phyloP scores from a whole-genome alignment of 2,888 invertebrate genomes.

The Yponomeuta plumbellus region DNA sequence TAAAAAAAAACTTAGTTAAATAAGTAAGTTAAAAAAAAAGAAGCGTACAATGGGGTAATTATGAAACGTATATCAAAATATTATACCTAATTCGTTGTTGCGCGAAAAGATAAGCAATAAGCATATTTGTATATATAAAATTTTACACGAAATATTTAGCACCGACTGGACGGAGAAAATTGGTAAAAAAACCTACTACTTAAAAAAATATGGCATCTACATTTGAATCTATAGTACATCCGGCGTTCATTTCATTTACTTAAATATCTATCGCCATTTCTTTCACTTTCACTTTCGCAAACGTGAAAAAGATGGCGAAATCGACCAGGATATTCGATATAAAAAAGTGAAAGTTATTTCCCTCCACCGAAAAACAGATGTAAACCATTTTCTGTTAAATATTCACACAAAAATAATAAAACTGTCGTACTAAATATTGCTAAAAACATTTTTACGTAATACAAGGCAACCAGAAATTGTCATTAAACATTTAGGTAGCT shows the following conservation, averaged over 20 bases:
- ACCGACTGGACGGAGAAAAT: conserved; percentile 60
- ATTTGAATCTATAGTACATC: not conserved
- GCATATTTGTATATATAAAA: conserved; percentile 15
- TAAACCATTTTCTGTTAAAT: conserved; percentile 7
- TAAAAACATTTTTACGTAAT: conserved; percentile 47
- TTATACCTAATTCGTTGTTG: conserved; percentile 53
- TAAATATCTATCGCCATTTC: not conserved
- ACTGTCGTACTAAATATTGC: conserved; percentile 1
- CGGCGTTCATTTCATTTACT: not conserved
- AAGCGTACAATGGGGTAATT: conserved; percentile 62
- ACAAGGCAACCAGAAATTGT: conserved; percentile 57
- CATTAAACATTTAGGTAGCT: not conserved
- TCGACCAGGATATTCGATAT: conserved; percentile 15
- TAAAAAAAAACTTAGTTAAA: conserved; percentile 38
- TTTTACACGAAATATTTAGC: conserved; percentile 35
- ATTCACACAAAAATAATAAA: not conserved
- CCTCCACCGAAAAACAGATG: conserved; percentile 48
- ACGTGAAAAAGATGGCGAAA: conserved; percentile 6
- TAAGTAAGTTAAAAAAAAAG: conserved; percentile 31
- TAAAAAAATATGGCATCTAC: conserved; percentile 67
- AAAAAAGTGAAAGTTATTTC: conserved; percentile 29
- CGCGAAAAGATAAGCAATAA: conserved; percentile 25
- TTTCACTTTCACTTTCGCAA: conserved; percentile 22
- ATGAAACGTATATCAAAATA: conserved; percentile 65
- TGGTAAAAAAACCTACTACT: conserved; percentile 37